Percentiles rank a stretch among this genome's conserved stretches.
Conservation (phyloP, 2,888 invertebrate genomes). For the Apotomis turbidana region DNA sequence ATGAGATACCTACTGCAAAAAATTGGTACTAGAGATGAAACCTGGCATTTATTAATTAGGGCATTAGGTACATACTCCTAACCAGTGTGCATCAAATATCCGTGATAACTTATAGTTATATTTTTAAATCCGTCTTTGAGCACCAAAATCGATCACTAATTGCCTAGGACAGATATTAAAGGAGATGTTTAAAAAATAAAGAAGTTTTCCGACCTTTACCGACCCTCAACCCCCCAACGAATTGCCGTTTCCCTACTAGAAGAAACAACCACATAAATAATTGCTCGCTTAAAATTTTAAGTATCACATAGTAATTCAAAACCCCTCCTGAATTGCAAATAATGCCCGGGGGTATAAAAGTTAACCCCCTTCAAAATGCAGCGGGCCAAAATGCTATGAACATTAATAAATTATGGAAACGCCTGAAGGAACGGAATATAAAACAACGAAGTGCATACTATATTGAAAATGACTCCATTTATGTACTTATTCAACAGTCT, state of each 20-base stretch:
- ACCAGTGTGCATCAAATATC: no score
- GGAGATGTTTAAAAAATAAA: no score
- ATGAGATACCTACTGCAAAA: no score
- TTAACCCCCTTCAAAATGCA: slow-evolving; percentile 51
- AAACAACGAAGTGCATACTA: slow-evolving; percentile 48
- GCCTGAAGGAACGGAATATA: slow-evolving; percentile 53
- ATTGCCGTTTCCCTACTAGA: neutral
- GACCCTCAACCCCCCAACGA: no score
- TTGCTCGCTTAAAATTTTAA: slow-evolving; percentile 3
- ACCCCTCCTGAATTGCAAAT: slow-evolving; percentile 50
- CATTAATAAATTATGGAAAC: slow-evolving; percentile 61
- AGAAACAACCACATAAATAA: slow-evolving; percentile 5
- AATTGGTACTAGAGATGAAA: no score
- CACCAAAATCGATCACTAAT: no score
- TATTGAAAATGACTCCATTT: slow-evolving; percentile 54
- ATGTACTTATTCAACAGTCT: slow-evolving; percentile 46
- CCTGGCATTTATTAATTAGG: no score
- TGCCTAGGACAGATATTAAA: no score
- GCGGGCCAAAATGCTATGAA: slow-evolving; percentile 52
- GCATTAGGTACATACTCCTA: no score
- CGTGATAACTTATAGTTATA: no score
- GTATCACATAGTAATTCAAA: slow-evolving; percentile 6
- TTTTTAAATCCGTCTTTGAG: no score
- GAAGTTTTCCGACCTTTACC: no score
- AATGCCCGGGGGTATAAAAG: slow-evolving; percentile 52